Conservation (phyloP, 2,797 vertebrate species). For the Schizopygopsis pylzovi region DNA sequence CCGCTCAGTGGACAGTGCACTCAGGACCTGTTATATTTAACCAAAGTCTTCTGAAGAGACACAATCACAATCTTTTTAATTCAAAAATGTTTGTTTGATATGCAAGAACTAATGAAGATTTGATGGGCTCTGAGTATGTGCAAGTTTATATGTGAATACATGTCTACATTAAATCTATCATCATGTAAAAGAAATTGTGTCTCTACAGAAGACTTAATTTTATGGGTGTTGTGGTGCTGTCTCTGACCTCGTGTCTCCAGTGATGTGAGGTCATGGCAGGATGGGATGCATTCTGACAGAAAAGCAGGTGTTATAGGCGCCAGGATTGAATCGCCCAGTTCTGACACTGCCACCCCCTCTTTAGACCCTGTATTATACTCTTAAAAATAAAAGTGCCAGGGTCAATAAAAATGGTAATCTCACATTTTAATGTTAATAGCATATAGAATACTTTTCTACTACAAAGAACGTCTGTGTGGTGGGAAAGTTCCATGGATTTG, state of each 20-base stretch:
- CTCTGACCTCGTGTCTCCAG: constrained; percentile 10
- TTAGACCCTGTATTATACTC: background rate
- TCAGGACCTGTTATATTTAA: no score
- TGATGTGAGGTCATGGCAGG: background rate
- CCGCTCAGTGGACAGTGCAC: no score
- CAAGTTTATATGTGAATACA: background rate
- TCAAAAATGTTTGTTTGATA: no score
- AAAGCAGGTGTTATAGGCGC: constrained; percentile 36
- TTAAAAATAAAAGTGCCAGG: background rate
- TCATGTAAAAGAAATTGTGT: background rate
- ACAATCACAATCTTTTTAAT: no score
- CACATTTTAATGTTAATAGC: background rate
- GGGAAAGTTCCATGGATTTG: background rate
- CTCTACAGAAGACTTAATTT: background rate
- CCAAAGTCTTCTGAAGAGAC: no score
- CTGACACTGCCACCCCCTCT: constrained; percentile 4
- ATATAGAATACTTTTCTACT: background rate
- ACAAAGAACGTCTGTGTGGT: background rate
- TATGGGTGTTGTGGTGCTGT: background rate
- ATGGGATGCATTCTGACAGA: constrained; percentile 39
- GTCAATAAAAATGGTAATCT: background rate
- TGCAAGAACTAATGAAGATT: no score
- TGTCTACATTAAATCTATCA: background rate
- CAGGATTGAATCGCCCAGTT: constrained; percentile 3
- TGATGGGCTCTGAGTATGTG: no score